These are phyloP conservation scores for Zele albiditarsus DNA, from an alignment of 2,888 invertebrate species.

Conservation along the genomic window DNA sequence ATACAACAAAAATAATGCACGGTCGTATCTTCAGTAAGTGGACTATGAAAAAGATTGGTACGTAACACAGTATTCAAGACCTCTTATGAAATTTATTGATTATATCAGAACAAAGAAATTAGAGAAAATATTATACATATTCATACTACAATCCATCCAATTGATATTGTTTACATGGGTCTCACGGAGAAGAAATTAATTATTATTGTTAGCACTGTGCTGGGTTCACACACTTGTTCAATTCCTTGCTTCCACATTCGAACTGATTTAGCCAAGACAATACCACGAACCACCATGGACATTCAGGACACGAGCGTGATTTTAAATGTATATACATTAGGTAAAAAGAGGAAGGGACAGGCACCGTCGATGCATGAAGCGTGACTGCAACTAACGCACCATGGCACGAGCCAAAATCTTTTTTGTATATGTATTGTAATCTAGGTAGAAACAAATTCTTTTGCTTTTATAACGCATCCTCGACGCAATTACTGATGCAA, in stretches of 20 bases:
- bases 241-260: not conserved
- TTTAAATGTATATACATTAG: conserved; percentile 32
- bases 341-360: conserved; percentile 70
- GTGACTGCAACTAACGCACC: conserved; percentile 66
- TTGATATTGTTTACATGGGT: no score
- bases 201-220: not conserved
- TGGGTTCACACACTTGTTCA: not conserved
- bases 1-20: no score
- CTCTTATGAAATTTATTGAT: not conserved
- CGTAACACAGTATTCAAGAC: not conserved
- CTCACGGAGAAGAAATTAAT: not conserved
- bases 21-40: no score
- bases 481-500: not conserved
- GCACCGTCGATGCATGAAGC: conserved; percentile 71
- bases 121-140: not conserved
- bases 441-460: conserved; percentile 24
- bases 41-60: not conserved
- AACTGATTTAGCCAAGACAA: conserved; percentile 55
- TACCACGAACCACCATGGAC: conserved; percentile 48
- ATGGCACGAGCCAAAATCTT: conserved; percentile 70
- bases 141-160: not conserved
- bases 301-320: conserved; percentile 29
- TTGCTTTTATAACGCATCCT: not conserved
- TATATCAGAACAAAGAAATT: not conserved
- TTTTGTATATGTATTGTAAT: conserved; percentile 39